These are phyloP conservation scores for Sebastolobus altivelis DNA, from an alignment of 2,797 vertebrate genomes.

Conservation along the genomic window DNA sequence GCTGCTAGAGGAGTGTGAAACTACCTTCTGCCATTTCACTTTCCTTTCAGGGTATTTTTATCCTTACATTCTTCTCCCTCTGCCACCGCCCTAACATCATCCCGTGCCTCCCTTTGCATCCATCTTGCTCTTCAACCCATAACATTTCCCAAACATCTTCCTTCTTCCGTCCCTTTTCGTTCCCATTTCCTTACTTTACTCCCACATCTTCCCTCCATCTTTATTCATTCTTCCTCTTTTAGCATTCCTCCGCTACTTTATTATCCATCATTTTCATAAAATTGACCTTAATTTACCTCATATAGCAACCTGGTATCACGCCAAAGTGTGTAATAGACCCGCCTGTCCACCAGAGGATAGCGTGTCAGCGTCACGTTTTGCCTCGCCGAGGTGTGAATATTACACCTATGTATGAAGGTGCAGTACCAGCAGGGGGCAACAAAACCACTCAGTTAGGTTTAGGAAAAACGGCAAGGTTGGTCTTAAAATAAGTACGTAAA, in stretches of 20 bases:
- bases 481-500: no score
- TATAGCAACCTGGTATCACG: no score
- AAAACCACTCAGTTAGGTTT: no score
- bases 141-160: background rate
- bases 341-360: no score
- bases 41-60: background rate
- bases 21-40: slow-evolving; percentile 3
- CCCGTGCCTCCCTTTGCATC: background rate
- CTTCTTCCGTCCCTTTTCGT: background rate
- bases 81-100: background rate
- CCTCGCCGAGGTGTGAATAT: no score
- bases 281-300: background rate
- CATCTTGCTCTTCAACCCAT: background rate
- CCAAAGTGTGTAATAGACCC: no score
- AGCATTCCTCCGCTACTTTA: background rate
- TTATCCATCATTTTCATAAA: background rate
- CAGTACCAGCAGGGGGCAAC: no score
- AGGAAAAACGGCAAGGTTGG: no score
- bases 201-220: background rate
- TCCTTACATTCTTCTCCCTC: background rate
- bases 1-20: slow-evolving; percentile 36
- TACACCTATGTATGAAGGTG: no score
- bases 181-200: background rate
- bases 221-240: background rate
- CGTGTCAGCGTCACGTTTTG: no score